Evolutionary conservation across 2,888 invertebrate species (phyloP), one percentile per base, ranked within the genome.

Genomic region (Nezara viridula): DNA sequence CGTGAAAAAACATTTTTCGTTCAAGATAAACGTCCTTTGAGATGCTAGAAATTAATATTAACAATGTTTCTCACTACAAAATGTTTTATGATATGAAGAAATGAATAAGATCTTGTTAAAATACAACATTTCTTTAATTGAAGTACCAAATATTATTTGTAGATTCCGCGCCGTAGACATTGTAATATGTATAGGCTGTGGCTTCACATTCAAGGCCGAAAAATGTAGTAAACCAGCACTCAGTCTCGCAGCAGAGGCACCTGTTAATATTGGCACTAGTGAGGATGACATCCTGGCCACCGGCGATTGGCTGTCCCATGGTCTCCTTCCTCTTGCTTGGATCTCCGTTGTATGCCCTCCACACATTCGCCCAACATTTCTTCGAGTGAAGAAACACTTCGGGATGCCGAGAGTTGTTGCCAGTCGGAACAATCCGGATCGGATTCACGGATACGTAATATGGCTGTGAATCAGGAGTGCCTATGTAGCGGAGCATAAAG

Each of bases 151-250:
- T 19, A 73, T 88, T 88, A 19, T 49, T 47, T 4, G 47, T 66
- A 10, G 73, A 21, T 88, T 88, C 88, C 5, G 37, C 44, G 6
- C 88, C 88, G 66, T 88, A 88, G 19, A 88, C 27, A 47, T 88
- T 77, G 47, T 44, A 52, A 44, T 88, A 88, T 52, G 77, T 49
- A 27, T 52, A 88, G 21, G 85, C 88, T 14, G 88, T 88, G 5
- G 88, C 85, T 55, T 88, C 88, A 16, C 81, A 81, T 55, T 88
- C 88, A 2, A 81, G 44, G 3, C 85, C 88, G 88, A 88, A 88
- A 47, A 88, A 47, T 2, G 88, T 88, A n/a, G 81, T 50, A 24
- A 88, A 88, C 88, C 88, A 88, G 52, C 40, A 55, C 9, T 85
- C 50, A 9, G 88, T 88, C 66, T 88, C 88, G 40, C 50, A 50